These are phyloP conservation scores for Chirona hameri DNA, from an alignment of 2,888 invertebrate species.

Conservation along the genomic window DNA sequence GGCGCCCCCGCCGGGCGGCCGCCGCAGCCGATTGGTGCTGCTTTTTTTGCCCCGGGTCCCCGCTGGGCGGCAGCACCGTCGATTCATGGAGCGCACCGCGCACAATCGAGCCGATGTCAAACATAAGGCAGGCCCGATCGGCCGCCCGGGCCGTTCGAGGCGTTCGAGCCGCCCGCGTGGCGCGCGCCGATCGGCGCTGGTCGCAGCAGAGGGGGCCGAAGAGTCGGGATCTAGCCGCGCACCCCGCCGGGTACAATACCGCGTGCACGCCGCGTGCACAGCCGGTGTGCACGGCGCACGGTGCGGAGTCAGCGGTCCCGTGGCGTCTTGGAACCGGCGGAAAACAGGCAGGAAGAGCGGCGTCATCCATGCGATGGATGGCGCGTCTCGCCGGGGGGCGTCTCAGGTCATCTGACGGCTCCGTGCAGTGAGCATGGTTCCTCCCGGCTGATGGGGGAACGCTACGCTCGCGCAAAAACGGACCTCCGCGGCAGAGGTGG, in stretches of 20 bases:
- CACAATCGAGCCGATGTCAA: conserved; percentile 9
- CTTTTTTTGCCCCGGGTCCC: background rate
- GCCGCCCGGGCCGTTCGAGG: background rate
- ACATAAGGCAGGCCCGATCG: background rate
- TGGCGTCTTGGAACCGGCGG: background rate
- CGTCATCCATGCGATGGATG: background rate
- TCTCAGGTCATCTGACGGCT: no score
- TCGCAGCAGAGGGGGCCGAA: no score
- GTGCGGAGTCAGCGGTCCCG: background rate
- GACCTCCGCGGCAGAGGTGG: no score
- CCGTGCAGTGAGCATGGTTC: no score
- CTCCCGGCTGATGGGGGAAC: no score
- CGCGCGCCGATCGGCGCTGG: no score
- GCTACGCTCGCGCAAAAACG: no score
- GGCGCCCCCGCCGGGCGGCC: conserved; percentile 6
- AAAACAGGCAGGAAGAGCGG: background rate
- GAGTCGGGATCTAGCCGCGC: no score
- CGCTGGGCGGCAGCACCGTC: background rate
- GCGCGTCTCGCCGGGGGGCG: background rate
- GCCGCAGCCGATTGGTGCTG: background rate
- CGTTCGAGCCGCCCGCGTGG: no score
- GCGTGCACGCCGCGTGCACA: background rate
- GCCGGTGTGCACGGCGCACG: background rate
- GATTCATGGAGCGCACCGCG: background rate
- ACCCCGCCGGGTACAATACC: no score